phyloP scores from a whole-genome alignment of 2,113 vertebrate species.

The Candoia aspera region DNA sequence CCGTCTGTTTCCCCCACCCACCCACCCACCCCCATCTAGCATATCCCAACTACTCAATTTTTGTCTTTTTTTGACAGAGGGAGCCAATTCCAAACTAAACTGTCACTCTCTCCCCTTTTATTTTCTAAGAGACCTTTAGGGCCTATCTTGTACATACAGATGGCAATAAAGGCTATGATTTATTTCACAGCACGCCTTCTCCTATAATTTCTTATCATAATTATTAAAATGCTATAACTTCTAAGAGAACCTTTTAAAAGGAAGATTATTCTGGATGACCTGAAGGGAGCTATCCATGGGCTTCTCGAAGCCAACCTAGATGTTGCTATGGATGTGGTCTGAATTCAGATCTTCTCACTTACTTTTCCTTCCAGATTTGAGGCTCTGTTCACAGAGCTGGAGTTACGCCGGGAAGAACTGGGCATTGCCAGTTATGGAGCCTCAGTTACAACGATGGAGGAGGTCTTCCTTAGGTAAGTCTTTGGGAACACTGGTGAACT shows the following conservation, averaged over 20 bases:
- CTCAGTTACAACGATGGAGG: conserved; percentile 98
- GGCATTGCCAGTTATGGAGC: conserved; percentile 96
- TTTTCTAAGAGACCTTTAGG: not conserved
- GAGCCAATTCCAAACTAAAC: not conserved
- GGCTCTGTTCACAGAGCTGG: conserved; percentile 90
- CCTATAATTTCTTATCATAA: not conserved
- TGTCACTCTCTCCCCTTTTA: not conserved
- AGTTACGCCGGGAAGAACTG: conserved; percentile 89
- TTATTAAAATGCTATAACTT: not conserved
- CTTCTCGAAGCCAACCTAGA: not conserved
- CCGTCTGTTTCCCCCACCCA: not conserved
- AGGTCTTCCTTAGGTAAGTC: conserved; percentile 91
- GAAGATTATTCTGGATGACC: not conserved
- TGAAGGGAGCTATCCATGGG: not conserved
- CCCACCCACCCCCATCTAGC: not conserved
- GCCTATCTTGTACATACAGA: not conserved
- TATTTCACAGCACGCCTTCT: not conserved
- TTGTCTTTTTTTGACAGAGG: not conserved
- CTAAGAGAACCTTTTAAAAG: not conserved
- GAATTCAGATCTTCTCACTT: not conserved
- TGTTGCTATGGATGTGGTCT: not conserved
- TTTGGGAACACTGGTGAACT: not conserved
- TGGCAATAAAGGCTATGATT: not conserved
- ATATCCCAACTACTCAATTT: not conserved
- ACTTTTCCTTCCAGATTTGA: conserved; percentile 82